These are phyloP conservation scores for Lycaon pictus DNA, from an alignment of 2,113 vertebrate genomes.

Conservation along the genomic window DNA sequence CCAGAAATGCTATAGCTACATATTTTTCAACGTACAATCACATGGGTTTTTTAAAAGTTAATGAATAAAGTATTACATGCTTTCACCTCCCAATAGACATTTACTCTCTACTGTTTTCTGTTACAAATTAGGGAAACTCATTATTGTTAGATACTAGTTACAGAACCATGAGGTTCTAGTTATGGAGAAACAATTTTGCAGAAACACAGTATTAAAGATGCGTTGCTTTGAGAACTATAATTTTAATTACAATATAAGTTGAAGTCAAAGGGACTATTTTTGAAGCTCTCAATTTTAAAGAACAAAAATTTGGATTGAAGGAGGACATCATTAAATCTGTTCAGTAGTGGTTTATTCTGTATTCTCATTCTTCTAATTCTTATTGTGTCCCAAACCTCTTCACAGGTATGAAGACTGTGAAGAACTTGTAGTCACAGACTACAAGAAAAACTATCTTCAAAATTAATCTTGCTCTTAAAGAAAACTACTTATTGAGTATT, in stretches of 20 bases:
- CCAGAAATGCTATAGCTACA: constrained; percentile 9
- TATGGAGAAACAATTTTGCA: not conserved
- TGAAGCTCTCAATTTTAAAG: constrained; percentile 30
- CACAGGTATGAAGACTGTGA: too few species aligned
- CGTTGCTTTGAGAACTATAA: constrained; percentile 38
- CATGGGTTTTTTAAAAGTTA: not conserved
- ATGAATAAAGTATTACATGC: not conserved
- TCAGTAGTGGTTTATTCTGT: not conserved
- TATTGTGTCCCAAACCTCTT: constrained; percentile 33
- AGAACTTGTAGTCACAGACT: too few species aligned
- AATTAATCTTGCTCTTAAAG: constrained; percentile 29
- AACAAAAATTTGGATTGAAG: not conserved
- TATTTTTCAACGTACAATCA: not conserved
- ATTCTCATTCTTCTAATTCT: not conserved
- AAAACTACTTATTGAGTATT: not conserved
- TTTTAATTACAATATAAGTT: not conserved
- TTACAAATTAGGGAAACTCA: not conserved
- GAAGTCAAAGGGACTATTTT: not conserved
- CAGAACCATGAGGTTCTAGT: constrained; percentile 18
- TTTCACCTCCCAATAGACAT: not conserved
- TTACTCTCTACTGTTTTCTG: constrained; percentile 27
- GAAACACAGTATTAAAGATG: not conserved
- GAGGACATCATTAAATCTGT: not conserved
- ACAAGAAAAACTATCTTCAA: constrained; percentile 2
- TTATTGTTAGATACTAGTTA: not conserved